phyloP scores from a whole-genome alignment of 2,113 vertebrate species.

The Mungos mungo region DNA sequence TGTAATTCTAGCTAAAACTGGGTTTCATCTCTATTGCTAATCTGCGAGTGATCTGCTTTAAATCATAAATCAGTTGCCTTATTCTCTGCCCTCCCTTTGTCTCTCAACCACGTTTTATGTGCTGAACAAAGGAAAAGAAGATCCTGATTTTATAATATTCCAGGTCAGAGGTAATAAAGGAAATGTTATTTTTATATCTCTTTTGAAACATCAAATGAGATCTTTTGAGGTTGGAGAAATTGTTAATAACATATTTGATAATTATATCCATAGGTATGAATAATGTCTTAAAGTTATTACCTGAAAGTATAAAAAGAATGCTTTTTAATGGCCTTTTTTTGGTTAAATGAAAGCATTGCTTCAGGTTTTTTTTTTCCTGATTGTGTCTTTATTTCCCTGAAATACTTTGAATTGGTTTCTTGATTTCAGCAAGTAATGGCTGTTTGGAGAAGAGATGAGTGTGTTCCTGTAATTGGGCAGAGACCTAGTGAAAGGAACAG shows the following conservation, averaged over 20 bases:
- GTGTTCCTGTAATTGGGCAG: conserved; percentile 59
- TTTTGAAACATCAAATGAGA: not conserved
- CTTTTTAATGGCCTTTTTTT: not conserved
- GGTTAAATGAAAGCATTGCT: not conserved
- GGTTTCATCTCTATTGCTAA: not conserved
- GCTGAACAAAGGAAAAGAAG: not conserved
- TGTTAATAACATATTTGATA: not conserved
- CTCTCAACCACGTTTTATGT: not conserved
- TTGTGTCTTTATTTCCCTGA: conserved; percentile 17
- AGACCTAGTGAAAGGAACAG: conserved; percentile 58
- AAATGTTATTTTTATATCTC: not conserved
- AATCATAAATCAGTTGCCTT: not conserved
- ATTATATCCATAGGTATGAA: not conserved
- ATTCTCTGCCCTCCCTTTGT: not conserved
- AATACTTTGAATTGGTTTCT: conserved; percentile 33
- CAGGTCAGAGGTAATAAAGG: not conserved
- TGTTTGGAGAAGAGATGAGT: conserved; percentile 30
- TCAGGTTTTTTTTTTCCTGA: not conserved
- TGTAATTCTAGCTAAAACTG: not conserved
- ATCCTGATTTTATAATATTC: not conserved
- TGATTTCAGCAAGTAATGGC: conserved; percentile 32
- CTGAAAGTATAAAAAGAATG: not conserved
- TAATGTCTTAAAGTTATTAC: not conserved
- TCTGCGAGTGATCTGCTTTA: not conserved
- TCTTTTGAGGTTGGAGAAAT: not conserved